Conservation (phyloP, 2,113 vertebrate species). For the Abramis brama region DNA sequence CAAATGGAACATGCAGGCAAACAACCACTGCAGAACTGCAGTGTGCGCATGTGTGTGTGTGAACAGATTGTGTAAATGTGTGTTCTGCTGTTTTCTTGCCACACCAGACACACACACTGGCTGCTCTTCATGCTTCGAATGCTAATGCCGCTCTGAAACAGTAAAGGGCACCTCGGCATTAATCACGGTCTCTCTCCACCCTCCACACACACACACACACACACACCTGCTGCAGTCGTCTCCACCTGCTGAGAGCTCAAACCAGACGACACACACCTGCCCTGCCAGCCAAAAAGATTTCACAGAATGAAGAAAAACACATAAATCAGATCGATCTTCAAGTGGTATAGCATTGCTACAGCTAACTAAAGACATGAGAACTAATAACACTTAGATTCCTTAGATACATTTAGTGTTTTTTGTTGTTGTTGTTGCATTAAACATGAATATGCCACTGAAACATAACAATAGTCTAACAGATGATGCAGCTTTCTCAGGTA, state of each 20-base stretch:
- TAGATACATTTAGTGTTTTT: neutral
- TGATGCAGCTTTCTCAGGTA: too few relatives aligned
- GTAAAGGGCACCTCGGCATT: conserved; percentile 78
- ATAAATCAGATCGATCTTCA: too few relatives aligned
- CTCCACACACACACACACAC: conserved; percentile 48
- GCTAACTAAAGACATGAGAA: neutral
- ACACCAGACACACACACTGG: conserved; percentile 64
- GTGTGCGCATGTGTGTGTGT: conserved; percentile 24
- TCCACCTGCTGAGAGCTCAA: conserved; percentile 13
- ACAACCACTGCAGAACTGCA: conserved; percentile 36
- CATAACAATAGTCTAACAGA: too few relatives aligned
- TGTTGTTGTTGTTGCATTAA: too few relatives aligned
- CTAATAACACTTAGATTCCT: neutral
- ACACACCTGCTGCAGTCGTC: conserved; percentile 3
- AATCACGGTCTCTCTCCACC: conserved; percentile 67
- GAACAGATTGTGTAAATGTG: conserved; percentile 49
- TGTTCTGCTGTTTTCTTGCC: conserved; percentile 48
- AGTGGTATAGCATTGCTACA: neutral
- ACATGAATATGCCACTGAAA: neutral
- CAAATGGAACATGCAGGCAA: conserved; percentile 17
- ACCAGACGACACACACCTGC: neutral
- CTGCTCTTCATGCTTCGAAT: conserved; percentile 70
- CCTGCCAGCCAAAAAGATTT: conserved; percentile 1
- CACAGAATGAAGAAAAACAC: too few relatives aligned
- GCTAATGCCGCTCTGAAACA: conserved; percentile 74